Conservation (phyloP, 2,113 vertebrate species). For the Embiotoca jacksoni region DNA sequence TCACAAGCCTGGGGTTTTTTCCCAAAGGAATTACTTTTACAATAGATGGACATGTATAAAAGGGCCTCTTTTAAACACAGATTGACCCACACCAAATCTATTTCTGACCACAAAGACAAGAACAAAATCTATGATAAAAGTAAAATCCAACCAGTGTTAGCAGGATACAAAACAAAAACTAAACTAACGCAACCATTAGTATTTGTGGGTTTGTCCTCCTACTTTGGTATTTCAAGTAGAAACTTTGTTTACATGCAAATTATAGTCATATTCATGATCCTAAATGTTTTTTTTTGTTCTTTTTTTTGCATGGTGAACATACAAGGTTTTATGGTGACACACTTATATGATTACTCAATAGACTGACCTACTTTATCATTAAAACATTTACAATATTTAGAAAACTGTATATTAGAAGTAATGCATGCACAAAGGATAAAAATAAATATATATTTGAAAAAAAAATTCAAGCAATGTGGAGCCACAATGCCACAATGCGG, state of each 20-base stretch:
- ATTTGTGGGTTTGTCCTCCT: no score
- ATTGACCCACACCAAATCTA: neutral
- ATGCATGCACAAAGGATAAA: neutral
- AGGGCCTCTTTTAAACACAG: neutral
- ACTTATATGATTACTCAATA: constrained; percentile 41
- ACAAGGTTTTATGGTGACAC: constrained; percentile 39
- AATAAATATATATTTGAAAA: neutral
- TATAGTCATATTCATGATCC: neutral
- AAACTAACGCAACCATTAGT: no score
- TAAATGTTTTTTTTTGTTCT: neutral
- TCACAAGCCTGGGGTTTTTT: no score
- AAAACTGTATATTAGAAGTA: neutral
- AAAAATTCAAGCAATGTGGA: neutral
- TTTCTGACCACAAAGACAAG: neutral
- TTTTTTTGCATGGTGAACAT: constrained; percentile 3
- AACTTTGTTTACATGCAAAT: neutral
- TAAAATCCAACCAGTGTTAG: no score
- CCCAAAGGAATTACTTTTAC: no score
- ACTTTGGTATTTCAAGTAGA: neutral
- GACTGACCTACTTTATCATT: constrained; percentile 58
- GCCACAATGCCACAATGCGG: no score
- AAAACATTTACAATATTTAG: constrained; percentile 9
- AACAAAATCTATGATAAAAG: neutral
- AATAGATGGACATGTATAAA: no score
- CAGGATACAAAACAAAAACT: no score